These are phyloP conservation scores for Melanotaenia nigrans DNA, from an alignment of 2,797 vertebrate genomes.

Conservation along the genomic window DNA sequence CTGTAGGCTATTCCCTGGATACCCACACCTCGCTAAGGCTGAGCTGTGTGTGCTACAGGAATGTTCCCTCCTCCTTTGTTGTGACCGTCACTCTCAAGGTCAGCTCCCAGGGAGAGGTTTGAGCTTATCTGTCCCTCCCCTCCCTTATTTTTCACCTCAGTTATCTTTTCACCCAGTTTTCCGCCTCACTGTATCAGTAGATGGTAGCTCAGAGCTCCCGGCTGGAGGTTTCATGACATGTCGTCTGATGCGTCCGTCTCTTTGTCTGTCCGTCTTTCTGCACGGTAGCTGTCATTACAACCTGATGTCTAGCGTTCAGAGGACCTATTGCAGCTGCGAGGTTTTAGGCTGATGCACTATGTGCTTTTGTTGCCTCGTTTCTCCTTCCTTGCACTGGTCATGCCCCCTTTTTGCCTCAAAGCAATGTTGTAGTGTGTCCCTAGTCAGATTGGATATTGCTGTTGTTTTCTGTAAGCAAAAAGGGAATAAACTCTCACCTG, in stretches of 20 bases:
- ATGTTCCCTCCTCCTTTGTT: constrained; percentile 74
- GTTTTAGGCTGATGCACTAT: constrained; percentile 52
- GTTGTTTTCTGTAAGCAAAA: constrained; percentile 59
- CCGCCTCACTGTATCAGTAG: constrained; percentile 55
- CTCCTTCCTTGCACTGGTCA: constrained; percentile 63
- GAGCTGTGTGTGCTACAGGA: constrained; percentile 65
- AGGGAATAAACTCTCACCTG: constrained; percentile 36
- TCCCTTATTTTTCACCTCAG: constrained; percentile 39
- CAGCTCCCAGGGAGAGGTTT: constrained; percentile 70
- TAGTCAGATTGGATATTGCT: constrained; percentile 64
- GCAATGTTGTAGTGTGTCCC: constrained; percentile 60
- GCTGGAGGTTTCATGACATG: constrained; percentile 52
- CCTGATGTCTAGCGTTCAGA: constrained; percentile 57
- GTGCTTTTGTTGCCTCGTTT: constrained; percentile 58
- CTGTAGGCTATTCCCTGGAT: constrained; percentile 74
- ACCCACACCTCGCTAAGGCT: constrained; percentile 60
- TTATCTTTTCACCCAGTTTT: constrained; percentile 45
- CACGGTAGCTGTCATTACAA: constrained; percentile 48
- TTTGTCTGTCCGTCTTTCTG: constrained; percentile 37
- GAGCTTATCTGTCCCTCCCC: constrained; percentile 73
- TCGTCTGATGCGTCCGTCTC: constrained; percentile 43
- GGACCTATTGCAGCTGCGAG: constrained; percentile 48
- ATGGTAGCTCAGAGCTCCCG: constrained; percentile 65
- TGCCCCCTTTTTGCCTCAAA: constrained; percentile 68
- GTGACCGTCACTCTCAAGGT: constrained; percentile 82